Evolutionary conservation across 2,113 vertebrate genomes (phyloP).

Genomic region (Herpailurus yagouaroundi): DNA sequence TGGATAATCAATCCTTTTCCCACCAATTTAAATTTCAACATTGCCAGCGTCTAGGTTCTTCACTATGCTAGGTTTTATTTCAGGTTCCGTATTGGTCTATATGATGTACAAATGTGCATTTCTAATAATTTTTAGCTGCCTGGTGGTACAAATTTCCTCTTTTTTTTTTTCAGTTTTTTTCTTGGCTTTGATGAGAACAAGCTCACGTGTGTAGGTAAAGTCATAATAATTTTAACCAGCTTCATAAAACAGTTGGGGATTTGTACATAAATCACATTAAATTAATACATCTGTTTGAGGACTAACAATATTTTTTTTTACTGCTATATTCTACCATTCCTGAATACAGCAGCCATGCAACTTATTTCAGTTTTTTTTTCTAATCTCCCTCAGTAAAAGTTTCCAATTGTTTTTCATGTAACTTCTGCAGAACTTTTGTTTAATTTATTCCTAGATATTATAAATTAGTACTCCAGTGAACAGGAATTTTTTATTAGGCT

Average conservation of each 20-base stretch:
- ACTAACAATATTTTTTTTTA: not conserved
- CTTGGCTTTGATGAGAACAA: not conserved
- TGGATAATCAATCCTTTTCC: not conserved
- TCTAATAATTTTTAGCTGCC: not conserved
- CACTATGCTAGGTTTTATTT: not conserved
- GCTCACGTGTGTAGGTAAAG: not conserved
- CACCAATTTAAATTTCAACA: not conserved
- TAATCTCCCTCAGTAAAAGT: not conserved
- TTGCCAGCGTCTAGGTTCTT: not conserved
- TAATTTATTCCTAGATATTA: slow-evolving; percentile 10
- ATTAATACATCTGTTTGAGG: not conserved
- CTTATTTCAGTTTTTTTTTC: not conserved
- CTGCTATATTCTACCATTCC: not conserved
- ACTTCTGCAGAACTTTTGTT: not conserved
- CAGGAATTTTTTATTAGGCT: not conserved
- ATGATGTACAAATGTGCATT: not conserved
- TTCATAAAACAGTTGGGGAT: slow-evolving; percentile 24
- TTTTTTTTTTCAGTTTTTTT: not conserved
- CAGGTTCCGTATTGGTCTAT: not conserved
- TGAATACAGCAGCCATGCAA: not conserved
- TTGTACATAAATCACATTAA: slow-evolving; percentile 18
- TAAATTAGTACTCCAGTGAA: not conserved
- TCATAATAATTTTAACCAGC: slow-evolving; percentile 29
- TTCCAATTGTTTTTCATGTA: not conserved
- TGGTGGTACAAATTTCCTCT: not conserved